These are phyloP conservation scores for Cheilosia scutellata DNA, from an alignment of 2,888 invertebrate genomes.

Conservation along the genomic window DNA sequence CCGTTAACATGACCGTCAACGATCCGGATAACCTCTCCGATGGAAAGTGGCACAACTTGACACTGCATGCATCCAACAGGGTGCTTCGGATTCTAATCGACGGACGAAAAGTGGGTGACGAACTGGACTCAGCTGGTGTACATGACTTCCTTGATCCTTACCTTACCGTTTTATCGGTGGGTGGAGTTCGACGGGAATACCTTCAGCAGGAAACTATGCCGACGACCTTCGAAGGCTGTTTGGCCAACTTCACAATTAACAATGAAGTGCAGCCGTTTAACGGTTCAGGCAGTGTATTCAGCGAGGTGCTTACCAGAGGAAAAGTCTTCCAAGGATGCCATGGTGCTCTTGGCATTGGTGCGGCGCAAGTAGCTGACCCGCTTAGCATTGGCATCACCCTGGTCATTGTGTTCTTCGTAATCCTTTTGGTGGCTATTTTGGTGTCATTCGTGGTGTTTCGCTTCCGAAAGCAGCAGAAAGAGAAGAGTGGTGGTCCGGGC, in stretches of 20 bases:
- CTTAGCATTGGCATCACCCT: slow-evolving; percentile 96
- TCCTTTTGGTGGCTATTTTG: slow-evolving; percentile 93
- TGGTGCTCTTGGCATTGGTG: slow-evolving; percentile 90
- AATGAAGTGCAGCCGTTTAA: slow-evolving; percentile 95
- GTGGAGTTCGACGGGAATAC: slow-evolving; percentile 89
- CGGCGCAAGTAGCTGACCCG: slow-evolving; percentile 92
- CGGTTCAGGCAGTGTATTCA: slow-evolving; percentile 93
- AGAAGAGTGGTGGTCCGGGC: slow-evolving; percentile 89
- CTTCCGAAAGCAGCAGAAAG: slow-evolving; percentile 93
- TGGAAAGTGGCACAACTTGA: slow-evolving; percentile 95
- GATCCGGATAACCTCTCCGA: slow-evolving; percentile 88
- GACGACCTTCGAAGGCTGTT: slow-evolving; percentile 93
- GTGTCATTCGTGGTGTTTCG: slow-evolving; percentile 97
- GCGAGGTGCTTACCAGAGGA: slow-evolving; percentile 88
- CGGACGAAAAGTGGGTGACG: slow-evolving; percentile 90
- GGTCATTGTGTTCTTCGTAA: slow-evolving; percentile 96
- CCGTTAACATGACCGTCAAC: slow-evolving; percentile 92
- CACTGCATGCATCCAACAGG: slow-evolving; percentile 89
- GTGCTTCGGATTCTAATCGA: slow-evolving; percentile 90
- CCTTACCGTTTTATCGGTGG: slow-evolving; percentile 91
- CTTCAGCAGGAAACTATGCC: slow-evolving; percentile 85
- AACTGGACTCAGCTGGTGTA: slow-evolving; percentile 92
- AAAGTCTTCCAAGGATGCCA: slow-evolving; percentile 91
- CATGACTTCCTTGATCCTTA: slow-evolving; percentile 97
- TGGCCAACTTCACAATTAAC: slow-evolving; percentile 95